These are phyloP conservation scores for Mesaphorura yosii DNA, from an alignment of 1,140 invertebrate species.

Conservation along the genomic window DNA sequence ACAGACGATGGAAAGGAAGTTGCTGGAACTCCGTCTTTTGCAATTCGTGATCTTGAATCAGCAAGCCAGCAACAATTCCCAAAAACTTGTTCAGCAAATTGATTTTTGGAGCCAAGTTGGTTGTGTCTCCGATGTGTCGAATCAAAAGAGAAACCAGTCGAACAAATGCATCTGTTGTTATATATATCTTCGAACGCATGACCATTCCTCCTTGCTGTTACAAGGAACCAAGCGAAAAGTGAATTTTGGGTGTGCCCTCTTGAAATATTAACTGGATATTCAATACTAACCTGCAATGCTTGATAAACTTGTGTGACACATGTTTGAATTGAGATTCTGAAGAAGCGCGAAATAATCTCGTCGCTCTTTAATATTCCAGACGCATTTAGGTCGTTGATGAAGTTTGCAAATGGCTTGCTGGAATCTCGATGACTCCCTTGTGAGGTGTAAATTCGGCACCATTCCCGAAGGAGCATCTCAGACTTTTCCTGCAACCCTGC, in stretches of 20 bases:
- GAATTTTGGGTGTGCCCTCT: neutral
- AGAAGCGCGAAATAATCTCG: slow-evolving; percentile 92
- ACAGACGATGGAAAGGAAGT: slow-evolving; percentile 91
- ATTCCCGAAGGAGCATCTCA: slow-evolving; percentile 83
- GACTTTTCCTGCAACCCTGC: slow-evolving; percentile 86
- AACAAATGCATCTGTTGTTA: slow-evolving; percentile 90
- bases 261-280: neutral
- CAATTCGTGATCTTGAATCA: slow-evolving; percentile 88
- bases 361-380: slow-evolving; percentile 95
- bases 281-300: slow-evolving; percentile 24
- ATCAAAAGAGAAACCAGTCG: slow-evolving; percentile 86
- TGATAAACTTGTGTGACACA: slow-evolving; percentile 44
- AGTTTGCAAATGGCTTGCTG: slow-evolving; percentile 83
- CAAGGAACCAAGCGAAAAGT: neutral
- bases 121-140: slow-evolving; percentile 83
- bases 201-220: slow-evolving; percentile 36
- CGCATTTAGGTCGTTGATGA: slow-evolving; percentile 88
- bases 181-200: slow-evolving; percentile 81
- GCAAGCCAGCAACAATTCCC: slow-evolving; percentile 86
- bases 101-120: slow-evolving; percentile 84
- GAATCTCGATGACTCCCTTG: slow-evolving; percentile 69
- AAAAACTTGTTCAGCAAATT: slow-evolving; percentile 91
- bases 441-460: slow-evolving; percentile 81
- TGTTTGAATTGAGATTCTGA: slow-evolving; percentile 90
- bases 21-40: slow-evolving; percentile 81